Evolutionary conservation across 2,113 vertebrate genomes (phyloP), one percentile per base, ranked within the genome.

Genomic region (Poeciliopsis retropinna): DNA sequence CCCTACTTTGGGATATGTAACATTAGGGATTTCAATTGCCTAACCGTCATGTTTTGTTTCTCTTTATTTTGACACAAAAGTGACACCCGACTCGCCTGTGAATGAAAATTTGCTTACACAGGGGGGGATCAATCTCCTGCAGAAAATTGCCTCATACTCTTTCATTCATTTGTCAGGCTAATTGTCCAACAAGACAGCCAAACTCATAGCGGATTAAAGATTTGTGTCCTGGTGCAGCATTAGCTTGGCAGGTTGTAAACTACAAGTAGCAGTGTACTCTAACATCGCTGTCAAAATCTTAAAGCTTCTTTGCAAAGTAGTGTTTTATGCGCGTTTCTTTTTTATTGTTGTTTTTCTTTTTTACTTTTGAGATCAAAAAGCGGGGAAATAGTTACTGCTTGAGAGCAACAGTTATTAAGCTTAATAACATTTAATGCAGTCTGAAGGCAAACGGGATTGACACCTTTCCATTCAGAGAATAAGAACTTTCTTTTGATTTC

Each of bases 101-200:
- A 92, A 91, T 84, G 72, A 70, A 83, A 85, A 84, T 84, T 81
- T 81, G 80, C 83, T 83, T 63, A 67, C 73, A 87, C 71, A 73
- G 86, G 80, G 82, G 34, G 80, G 85, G 79, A 81, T 92, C 77
- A 77, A 78, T 91, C 87, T 90, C 87, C 85, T 78, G 79, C 47
- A 29, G 84, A 76, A 88, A 90, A 91, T 86, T 69, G 87, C 88
- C 87, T 92, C 78, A 54, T 87, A 88, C 91, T 91, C 72, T 89
- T 89, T 89, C 80, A 90, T 89, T 90, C 88, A 89, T 91, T 80
- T 77, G 86, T 90, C 88, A 88, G 76, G 80, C 84, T 93, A 91
- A 92, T 92, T 90, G 87, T 88, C 79, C 79, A 78, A 71, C 47
- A 76, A 83, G 88, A 90, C 89, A 91, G 90, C 84, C 80, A 69